Conservation (phyloP, 2,888 invertebrate genomes). For the Stegophylla sp. region DNA sequence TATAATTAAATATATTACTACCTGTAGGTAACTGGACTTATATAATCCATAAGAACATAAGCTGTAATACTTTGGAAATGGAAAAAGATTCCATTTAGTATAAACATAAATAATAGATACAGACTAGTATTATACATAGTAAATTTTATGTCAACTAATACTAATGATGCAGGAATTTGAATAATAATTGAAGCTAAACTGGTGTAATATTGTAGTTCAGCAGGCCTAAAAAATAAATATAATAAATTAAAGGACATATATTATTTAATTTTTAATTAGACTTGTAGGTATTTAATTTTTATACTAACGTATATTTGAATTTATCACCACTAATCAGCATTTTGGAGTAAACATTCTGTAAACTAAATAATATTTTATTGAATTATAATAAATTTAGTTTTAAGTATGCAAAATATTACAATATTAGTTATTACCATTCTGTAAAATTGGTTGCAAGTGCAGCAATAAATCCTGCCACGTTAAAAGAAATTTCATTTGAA, state of each 20-base stretch:
- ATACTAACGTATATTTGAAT: slow-evolving; percentile 76
- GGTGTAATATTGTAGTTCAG: slow-evolving; percentile 80
- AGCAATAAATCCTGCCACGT: slow-evolving; percentile 75
- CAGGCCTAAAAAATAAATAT: slow-evolving; percentile 69
- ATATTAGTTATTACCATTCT: slow-evolving; percentile 69
- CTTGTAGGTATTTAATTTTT: not conserved
- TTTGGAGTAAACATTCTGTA: slow-evolving; percentile 81
- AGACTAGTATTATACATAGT: slow-evolving; percentile 66
- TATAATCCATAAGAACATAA: slow-evolving; percentile 80
- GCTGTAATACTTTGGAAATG: slow-evolving; percentile 83
- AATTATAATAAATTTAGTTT: not conserved
- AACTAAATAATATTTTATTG: slow-evolving; percentile 66
- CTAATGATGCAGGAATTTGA: slow-evolving; percentile 75
- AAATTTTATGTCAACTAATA: slow-evolving; percentile 71
- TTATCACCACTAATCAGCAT: slow-evolving; percentile 78
- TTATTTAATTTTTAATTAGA: not conserved
- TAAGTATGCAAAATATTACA: slow-evolving; percentile 59
- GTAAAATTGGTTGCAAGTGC: slow-evolving; percentile 81
- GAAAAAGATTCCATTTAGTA: slow-evolving; percentile 78
- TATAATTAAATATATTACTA: slow-evolving; percentile 63
- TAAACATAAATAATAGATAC: slow-evolving; percentile 68
- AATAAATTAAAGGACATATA: slow-evolving; percentile 9
- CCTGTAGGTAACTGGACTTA: slow-evolving; percentile 82
- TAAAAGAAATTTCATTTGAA: slow-evolving; percentile 79
- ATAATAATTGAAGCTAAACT: slow-evolving; percentile 76